Base-by-base conservation (phyloP, 2,888 invertebrate species). In the Margaritifera margaritifera region DNA sequence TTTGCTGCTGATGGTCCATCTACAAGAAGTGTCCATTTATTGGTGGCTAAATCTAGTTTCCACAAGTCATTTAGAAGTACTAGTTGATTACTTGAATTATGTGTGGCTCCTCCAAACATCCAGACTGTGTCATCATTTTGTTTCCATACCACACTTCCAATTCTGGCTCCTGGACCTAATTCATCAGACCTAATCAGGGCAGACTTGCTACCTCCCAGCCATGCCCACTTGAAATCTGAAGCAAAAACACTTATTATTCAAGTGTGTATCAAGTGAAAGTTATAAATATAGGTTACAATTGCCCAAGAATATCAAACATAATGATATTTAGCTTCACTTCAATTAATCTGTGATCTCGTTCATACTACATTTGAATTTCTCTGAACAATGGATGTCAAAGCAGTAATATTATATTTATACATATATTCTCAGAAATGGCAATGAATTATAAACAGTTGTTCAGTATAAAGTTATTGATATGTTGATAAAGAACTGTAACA, bases 101-200 rank as follows among this genome's bases (percentile, higher is more conserved):
- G 75, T 11, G 63, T 62, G 56, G 74, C 68, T n/a, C 85, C 86
- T 42, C 85, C 85, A 80, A 85, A 85, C 72, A 84, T 66, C 82
- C 81, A 85, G 11, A 82, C 63, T 50, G 66, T 72, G 62, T 73
- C 73, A 58, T 69, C 62, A 19, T 52, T 42, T 27, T 79, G 80
- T 24, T 70, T 68, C 83, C 84, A 85, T 6, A 71, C 69, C 31
- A 79, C 74, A 55, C 80, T 77, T 6, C 84, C 85, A 72, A 81
- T 79, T 42, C 85, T 75, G 8, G 81, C 81, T 6, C 84, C 85
- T 50, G 84, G 84, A 52, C 76, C 62, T 4, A 66, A 64, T 6
- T 60, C 51, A 8, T 73, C 62, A 18, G 71, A 63, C 5, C 65
- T 55, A n/a, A 63, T 63, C 66, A 81, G 78, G 11, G 75, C 79